These are phyloP conservation scores for Sphecodes monilicornis DNA, from an alignment of 2,888 invertebrate genomes.

Conservation along the genomic window DNA sequence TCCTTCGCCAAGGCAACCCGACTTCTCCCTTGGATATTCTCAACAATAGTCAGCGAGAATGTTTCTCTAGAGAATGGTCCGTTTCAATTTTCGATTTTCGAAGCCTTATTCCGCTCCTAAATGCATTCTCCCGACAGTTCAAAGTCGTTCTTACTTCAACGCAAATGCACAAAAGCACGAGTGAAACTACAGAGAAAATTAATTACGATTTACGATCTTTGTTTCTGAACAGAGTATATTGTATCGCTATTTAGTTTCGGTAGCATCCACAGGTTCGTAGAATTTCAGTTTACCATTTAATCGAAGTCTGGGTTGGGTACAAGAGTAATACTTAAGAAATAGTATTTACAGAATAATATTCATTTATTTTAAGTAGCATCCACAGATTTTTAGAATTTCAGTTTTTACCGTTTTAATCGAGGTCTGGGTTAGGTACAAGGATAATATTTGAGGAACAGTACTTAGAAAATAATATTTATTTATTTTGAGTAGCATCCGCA, in stretches of 20 bases:
- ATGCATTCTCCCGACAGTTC: neutral
- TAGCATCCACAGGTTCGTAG: too few species aligned
- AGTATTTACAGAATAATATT: too few species aligned
- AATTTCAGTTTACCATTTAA: neutral
- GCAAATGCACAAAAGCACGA: neutral
- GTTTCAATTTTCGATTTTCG: slow-evolving; percentile 15
- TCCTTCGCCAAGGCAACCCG: slow-evolving; percentile 18
- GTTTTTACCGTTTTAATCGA: too few species aligned
- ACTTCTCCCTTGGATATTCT: slow-evolving; percentile 12
- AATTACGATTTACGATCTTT: neutral
- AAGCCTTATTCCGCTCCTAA: neutral
- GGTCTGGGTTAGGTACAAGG: too few species aligned
- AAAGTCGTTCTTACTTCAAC: neutral
- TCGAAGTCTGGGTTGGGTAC: too few species aligned
- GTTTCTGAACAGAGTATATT: neutral
- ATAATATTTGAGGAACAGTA: too few species aligned
- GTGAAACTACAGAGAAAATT: neutral
- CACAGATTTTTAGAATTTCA: too few species aligned
- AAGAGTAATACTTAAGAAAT: neutral
- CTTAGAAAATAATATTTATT: too few species aligned
- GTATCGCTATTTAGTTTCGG: neutral
- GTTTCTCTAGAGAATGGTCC: slow-evolving; percentile 10
- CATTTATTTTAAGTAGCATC: too few species aligned
- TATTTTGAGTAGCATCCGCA: too few species aligned
- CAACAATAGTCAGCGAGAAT: slow-evolving; percentile 5